Percentiles rank a stretch among this genome's conserved stretches.
Evolutionary conservation across 2,113 vertebrate genomes (phyloP).

Genomic region (Plecturocebus donacophilus): DNA sequence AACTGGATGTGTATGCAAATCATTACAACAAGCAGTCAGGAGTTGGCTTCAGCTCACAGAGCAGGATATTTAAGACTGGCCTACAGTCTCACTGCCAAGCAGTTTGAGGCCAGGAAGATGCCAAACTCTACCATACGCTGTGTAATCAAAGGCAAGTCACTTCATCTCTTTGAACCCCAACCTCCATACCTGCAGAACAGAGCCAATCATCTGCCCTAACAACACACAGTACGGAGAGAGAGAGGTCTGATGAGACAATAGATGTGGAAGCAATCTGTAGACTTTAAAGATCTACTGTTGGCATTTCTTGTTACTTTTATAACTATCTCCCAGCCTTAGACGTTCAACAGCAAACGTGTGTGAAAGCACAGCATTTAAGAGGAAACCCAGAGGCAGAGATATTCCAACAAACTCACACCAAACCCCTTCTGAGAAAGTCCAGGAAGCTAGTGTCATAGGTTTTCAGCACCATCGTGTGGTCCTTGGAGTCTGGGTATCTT

Average conservation of each 20-base stretch:
- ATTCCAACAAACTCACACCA: slow-evolving; percentile 86
- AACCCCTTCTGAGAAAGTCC: slow-evolving; percentile 93
- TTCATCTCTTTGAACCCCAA: not conserved
- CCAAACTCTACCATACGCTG: not conserved
- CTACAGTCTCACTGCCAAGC: not conserved
- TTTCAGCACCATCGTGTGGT: slow-evolving; percentile 90
- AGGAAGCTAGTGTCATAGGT: slow-evolving; percentile 90
- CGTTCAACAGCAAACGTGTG: not conserved
- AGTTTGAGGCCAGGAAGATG: not conserved
- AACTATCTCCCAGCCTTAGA: not conserved
- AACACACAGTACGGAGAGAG: fast-evolving
- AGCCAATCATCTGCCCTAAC: not conserved
- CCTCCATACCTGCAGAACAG: not conserved
- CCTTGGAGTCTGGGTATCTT: slow-evolving; percentile 91
- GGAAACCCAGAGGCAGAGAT: not conserved
- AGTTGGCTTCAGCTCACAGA: not conserved
- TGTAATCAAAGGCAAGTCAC: not conserved
- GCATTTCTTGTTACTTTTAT: not conserved
- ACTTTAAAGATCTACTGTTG: not conserved
- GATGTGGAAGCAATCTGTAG: not conserved
- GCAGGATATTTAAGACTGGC: not conserved
- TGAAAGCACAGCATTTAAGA: not conserved
- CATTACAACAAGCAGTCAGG: not conserved
- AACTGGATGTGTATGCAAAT: not conserved
- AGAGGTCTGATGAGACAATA: not conserved